Percentiles rank a stretch among this genome's conserved stretches.
Conservation (phyloP, 2,888 invertebrate species). For the Eupeodes latifasciatus region DNA sequence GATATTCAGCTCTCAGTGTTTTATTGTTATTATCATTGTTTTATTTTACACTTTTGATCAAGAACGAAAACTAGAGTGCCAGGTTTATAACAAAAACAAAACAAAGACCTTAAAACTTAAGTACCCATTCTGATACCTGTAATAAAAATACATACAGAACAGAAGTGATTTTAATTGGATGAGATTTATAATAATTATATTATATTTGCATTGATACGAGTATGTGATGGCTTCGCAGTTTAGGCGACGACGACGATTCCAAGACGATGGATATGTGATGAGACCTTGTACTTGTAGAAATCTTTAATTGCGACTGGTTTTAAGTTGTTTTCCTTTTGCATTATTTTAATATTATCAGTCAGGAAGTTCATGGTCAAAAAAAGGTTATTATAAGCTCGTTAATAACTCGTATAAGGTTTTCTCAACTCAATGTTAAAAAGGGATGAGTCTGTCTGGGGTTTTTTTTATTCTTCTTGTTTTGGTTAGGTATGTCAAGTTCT, state of each 20-base stretch:
- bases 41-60: neutral
- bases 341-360: neutral
- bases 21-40: neutral
- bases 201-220: neutral
- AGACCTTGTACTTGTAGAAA: conserved; percentile 26
- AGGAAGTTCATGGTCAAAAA: conserved; percentile 22
- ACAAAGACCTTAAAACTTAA: conserved; percentile 6
- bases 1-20: neutral
- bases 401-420: conserved; percentile 2
- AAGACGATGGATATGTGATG: neutral
- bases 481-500: no score
- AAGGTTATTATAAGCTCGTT: neutral
- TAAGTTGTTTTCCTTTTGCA: neutral
- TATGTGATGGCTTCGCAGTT: neutral
- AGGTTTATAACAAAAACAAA: no score
- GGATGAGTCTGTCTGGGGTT: neutral
- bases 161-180: conserved; percentile 33
- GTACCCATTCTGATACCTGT: neutral
- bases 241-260: no score
- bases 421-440: neutral
- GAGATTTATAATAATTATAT: neutral
- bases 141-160: conserved; percentile 11
- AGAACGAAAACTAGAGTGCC: neutral
- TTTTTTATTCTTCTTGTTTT: neutral
- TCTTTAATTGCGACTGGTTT: conserved; percentile 34